Evolutionary conservation across 2,888 invertebrate genomes (phyloP), one percentile per base, ranked within the genome.

Genomic region (Orthosia gothica): DNA sequence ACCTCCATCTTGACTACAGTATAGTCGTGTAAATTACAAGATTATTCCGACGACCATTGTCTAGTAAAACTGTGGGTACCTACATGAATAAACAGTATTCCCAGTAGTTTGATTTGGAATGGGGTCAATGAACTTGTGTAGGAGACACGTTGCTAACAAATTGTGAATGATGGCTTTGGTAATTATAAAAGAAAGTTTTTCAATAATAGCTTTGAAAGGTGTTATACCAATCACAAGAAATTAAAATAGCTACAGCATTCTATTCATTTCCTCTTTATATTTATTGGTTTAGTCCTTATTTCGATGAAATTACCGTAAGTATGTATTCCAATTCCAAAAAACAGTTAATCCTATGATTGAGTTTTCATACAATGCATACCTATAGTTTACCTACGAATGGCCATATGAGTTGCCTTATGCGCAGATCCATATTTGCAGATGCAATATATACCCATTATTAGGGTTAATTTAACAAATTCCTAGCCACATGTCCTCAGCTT

Each of bases 11-110:
- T 62, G 32, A 59, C 58, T 69, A 64, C 58, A 45, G 65, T 55
- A 23, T 63, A 66, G 58, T 68, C 45, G 76, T 76, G 73, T 84
- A 81, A 80, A 82, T 82, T 69, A 81, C 66, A 71, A 74, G 82
- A 84, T 84, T 81, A 83, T 77, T 59, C 70, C 50, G 5, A 64
- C 58, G 58, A 49, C 70, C 78, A 82, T 49, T 62, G 67, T 57
- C 71, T 67, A 63, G 40, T 76, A 59, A 59, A 77, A 67, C 32
- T 50, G 66, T 70, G 54, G 20, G 13, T 54, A 70, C 52, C 50
- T 63, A 67, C 52, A 55, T 70, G 58, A 64, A 72, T 73, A 76
- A 18, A 59, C 59, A 26, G n/a, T 79, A 63, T 64, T 72, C 23
- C 3, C n/a, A 20, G 58, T 79, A 23, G 26, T 79, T 72, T 76